Evolutionary conservation across 2,113 vertebrate genomes (phyloP).

Genomic region (Nyctibius bracteatus): DNA sequence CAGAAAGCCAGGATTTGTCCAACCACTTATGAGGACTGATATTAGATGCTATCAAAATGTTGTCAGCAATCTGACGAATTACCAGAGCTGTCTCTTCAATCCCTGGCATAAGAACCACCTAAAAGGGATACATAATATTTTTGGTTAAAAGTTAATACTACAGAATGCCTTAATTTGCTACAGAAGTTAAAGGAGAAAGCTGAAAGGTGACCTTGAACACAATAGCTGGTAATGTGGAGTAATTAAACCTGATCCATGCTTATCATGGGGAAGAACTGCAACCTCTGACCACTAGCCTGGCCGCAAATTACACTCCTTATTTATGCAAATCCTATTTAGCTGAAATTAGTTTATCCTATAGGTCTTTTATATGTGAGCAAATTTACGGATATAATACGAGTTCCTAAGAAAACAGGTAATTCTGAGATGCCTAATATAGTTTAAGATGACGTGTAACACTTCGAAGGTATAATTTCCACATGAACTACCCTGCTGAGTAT

Average conservation of each 20-base stretch:
- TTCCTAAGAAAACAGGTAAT: neutral
- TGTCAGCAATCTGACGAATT: slow-evolving; percentile 84
- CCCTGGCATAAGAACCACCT: slow-evolving; percentile 83
- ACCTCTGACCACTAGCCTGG: neutral
- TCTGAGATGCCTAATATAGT: neutral
- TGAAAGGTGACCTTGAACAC: neutral
- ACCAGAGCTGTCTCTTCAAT: slow-evolving; percentile 76
- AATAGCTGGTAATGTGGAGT: neutral
- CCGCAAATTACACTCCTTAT: neutral
- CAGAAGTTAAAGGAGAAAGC: neutral
- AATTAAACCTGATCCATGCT: neutral
- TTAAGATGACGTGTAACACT: neutral
- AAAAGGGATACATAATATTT: slow-evolving; percentile 13
- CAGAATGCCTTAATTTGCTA: neutral
- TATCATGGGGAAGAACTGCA: neutral
- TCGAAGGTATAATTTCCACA: neutral
- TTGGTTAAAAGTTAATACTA: neutral
- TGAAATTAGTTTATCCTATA: neutral
- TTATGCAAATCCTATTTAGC: neutral
- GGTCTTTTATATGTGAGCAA: neutral
- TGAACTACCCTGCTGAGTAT: neutral
- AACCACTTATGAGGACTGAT: slow-evolving; percentile 76
- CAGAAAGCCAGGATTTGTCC: slow-evolving; percentile 85
- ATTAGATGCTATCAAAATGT: slow-evolving; percentile 75
- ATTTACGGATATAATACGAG: neutral